Evolutionary conservation across 2,888 invertebrate species (phyloP).

Genomic region (Lycophotia porphyrea): DNA sequence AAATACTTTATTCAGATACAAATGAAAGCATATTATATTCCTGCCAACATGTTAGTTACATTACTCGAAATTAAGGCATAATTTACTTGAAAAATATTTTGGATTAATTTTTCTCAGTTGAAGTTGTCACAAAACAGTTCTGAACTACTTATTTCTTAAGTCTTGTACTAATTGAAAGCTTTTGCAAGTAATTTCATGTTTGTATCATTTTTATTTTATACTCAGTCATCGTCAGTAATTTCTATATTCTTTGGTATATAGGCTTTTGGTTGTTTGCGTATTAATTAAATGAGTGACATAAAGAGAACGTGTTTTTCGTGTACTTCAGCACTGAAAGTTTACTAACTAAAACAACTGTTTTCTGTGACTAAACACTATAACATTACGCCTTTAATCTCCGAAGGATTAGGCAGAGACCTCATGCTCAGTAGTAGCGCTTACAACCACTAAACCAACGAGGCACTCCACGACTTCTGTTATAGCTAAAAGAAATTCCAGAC

Average conservation of each 20-base stretch:
- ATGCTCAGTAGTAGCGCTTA: too few relatives aligned
- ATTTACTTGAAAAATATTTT: neutral
- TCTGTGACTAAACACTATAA: too few relatives aligned
- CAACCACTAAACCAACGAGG: too few relatives aligned
- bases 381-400: too few relatives aligned
- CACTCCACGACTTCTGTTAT: neutral
- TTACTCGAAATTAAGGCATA: neutral
- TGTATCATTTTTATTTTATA: neutral
- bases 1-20: slow-evolving; percentile 6
- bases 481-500: neutral
- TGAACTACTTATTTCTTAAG: neutral
- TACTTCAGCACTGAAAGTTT: neutral
- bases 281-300: neutral
- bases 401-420: too few relatives aligned
- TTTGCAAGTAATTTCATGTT: slow-evolving; percentile 4
- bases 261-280: neutral
- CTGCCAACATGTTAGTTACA: neutral
- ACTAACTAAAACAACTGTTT: neutral
- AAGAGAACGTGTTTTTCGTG: neutral
- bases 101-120: neutral
- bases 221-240: too few relatives aligned
- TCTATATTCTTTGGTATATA: neutral
- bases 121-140: neutral
- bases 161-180: slow-evolving; percentile 8
- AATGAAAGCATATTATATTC: neutral